Conservation (phyloP, 2,113 vertebrate genomes). For the Thalassoma bifasciatum region DNA sequence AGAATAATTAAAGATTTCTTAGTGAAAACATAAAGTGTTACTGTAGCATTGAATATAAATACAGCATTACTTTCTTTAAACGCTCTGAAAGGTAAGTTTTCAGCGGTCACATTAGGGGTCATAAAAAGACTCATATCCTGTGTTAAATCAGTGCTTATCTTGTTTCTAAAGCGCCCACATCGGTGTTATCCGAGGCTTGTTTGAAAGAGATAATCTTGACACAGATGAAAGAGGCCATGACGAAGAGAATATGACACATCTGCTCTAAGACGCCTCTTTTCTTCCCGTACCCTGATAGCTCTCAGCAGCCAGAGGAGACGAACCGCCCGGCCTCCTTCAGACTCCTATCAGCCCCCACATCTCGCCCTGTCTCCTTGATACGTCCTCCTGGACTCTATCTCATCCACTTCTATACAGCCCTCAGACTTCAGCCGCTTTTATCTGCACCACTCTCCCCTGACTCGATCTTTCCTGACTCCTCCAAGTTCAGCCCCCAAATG, state of each 20-base stretch:
- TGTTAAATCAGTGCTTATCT: slow-evolving; percentile 37
- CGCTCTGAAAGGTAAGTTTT: not conserved
- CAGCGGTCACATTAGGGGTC: not conserved
- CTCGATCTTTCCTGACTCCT: slow-evolving; percentile 53
- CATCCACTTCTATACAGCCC: slow-evolving; percentile 58
- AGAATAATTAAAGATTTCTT: slow-evolving; percentile 33
- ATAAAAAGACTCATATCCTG: slow-evolving; percentile 15
- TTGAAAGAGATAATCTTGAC: slow-evolving; percentile 35
- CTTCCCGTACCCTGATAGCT: slow-evolving; percentile 31
- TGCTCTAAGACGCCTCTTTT: slow-evolving; percentile 27
- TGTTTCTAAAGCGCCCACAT: not conserved
- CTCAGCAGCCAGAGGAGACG: slow-evolving; percentile 40
- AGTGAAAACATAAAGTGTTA: not conserved
- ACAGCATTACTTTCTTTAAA: not conserved
- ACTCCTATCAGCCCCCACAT: slow-evolving; percentile 58
- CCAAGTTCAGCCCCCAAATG: slow-evolving; percentile 44
- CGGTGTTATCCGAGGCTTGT: slow-evolving; percentile 17
- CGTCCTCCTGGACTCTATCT: slow-evolving; percentile 67
- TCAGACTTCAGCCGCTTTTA: slow-evolving; percentile 64
- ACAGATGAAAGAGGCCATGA: slow-evolving; percentile 44
- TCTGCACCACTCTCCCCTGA: slow-evolving; percentile 51
- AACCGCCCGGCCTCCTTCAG: slow-evolving; percentile 39
- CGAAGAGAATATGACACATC: slow-evolving; percentile 35
- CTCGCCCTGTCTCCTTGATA: slow-evolving; percentile 62
- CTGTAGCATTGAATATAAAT: not conserved